phyloP scores from a whole-genome alignment of 1,140 invertebrate species.

The Oreohelix idahoensis region DNA sequence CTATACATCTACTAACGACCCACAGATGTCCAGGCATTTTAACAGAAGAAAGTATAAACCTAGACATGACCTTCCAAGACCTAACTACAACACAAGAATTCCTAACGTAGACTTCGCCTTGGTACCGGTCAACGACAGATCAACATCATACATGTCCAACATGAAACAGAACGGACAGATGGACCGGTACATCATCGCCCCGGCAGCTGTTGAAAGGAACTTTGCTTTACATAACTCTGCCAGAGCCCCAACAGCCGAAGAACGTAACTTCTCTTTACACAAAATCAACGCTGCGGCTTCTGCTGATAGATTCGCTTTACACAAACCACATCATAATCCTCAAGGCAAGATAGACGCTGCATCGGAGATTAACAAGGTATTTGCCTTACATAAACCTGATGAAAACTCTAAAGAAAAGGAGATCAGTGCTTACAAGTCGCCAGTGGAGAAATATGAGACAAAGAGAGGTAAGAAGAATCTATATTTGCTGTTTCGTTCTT shows the following conservation, averaged over 20 bases:
- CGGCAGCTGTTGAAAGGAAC: slow-evolving; percentile 8
- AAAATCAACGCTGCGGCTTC: neutral
- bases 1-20: neutral
- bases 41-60: neutral
- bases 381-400: neutral
- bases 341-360: neutral
- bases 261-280: neutral
- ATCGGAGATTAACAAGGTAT: neutral
- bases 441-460: slow-evolving; percentile 18
- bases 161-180: neutral
- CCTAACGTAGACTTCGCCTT: neutral
- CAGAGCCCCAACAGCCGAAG: neutral
- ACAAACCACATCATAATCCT: neutral
- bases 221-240: slow-evolving; percentile 1
- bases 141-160: neutral
- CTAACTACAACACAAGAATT: neutral
- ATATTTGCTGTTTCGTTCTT: no score
- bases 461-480: slow-evolving; percentile 24
- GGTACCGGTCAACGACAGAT: neutral
- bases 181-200: neutral
- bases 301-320: neutral
- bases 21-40: neutral
- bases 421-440: slow-evolving; percentile 1
- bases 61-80: neutral
- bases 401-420: neutral